Base-by-base conservation (phyloP, 2,797 vertebrate species). In the Siniperca scherzeri region DNA sequence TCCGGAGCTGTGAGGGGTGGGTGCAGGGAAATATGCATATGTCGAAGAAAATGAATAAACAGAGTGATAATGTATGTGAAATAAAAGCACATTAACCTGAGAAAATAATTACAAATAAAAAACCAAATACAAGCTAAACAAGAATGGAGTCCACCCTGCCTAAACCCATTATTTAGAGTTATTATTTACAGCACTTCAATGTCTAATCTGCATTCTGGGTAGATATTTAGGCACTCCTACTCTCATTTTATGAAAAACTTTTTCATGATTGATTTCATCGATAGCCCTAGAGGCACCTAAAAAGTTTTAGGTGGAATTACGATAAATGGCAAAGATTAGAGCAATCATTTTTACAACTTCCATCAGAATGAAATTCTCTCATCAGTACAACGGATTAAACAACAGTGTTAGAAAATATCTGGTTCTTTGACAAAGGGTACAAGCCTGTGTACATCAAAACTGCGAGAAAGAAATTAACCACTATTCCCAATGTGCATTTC, bases 301-400 rank as follows among this genome's bases (percentile, higher is more conserved):
- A 66, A 25, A 21, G 6, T 65, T 66, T 33, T 59, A 55, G 33
- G 48, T 27, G 50, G 52, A 74, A 46, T 44, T 36, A 22, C 3
- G 50, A 77, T 61, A 30, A 74, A 71, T 70, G 52, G 46, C 25
- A 27, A 27, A 36, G 69, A 66, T 75, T 48, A 25, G 19, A 55
- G 40, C 22, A 52, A 59, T 77, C 59, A 77, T 60, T 73, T 42
- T 12, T 42, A 42, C 40, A 12, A 11, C 40, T 42, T 42, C 11
- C 10, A 11, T 12, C 11, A 12, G 40, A 2, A 42, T 11, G 40
- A 10, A 42, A 11, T 42, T 42, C 40, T 42, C 10, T 42, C 40
- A 42, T 42, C 12, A 42, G 10, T 12, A 42, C 10, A 42, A 42
- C 4, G 3, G 40, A 12, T 12, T 42, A 9, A 30, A 42, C 40